Evolutionary conservation across 2,797 vertebrate genomes (phyloP).

Genomic region (Odontamblyopus lacepedii): DNA sequence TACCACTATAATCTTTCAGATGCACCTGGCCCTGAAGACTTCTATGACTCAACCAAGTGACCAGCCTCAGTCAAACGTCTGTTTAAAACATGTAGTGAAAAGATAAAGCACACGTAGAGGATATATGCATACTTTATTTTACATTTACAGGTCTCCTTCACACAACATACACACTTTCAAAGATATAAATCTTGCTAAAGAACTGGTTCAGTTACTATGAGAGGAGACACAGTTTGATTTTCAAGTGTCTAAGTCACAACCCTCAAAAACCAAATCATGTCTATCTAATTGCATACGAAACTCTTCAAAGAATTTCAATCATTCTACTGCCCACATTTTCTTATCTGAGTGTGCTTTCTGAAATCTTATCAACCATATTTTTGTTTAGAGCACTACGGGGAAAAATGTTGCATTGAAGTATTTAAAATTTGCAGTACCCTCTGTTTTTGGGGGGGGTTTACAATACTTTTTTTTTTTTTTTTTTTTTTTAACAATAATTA

Average conservation of each 20-base stretch:
- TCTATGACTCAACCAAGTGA: slow-evolving; percentile 33
- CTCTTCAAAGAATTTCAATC: slow-evolving; percentile 62
- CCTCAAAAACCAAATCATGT: slow-evolving; percentile 8
- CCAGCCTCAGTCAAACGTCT: not conserved
- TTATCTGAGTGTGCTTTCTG: slow-evolving; percentile 41
- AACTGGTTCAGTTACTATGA: slow-evolving; percentile 33
- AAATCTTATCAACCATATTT: slow-evolving; percentile 43
- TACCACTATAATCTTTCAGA: slow-evolving; percentile 45
- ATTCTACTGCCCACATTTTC: slow-evolving; percentile 63
- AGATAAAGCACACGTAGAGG: not conserved
- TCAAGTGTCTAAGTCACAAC: not conserved
- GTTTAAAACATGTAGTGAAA: not conserved
- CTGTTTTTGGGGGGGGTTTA: no score
- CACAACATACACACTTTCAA: not conserved
- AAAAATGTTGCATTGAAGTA: not conserved
- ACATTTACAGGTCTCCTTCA: not conserved
- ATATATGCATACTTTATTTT: not conserved
- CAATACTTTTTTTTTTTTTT: not conserved
- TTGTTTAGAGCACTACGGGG: slow-evolving; percentile 24
- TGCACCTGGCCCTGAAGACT: slow-evolving; percentile 23
- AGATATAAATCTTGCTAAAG: slow-evolving; percentile 3
- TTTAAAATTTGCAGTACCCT: not conserved
- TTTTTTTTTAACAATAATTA: not conserved
- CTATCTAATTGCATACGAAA: slow-evolving; percentile 47
- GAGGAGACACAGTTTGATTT: not conserved